Base-by-base conservation (phyloP, 2,797 vertebrate genomes). In the Danio albolineatus region DNA sequence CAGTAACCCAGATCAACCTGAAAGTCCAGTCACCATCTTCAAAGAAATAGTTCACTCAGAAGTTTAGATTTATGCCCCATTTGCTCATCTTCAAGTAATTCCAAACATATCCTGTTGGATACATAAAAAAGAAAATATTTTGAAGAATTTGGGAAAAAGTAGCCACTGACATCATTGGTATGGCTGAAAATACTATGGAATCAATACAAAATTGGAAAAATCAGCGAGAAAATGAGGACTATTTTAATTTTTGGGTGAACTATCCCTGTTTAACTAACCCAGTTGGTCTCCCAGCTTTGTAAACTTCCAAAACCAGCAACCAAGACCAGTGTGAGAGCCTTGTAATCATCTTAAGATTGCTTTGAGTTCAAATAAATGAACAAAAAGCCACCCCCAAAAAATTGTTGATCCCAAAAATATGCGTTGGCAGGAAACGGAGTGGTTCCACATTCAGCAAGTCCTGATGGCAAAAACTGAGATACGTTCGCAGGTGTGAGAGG, bases 401-500 rank as follows among this genome's bases (percentile, higher is more conserved):
- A 3, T 57, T 0, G 0, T 13, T 46, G 19, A 65, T 64, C 4
- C 53, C 13, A 73, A 46, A 60, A 51, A 38, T 36, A 9, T 10
- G 17, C 73, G 38, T 43, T 7, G 38, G 13, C n/a, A n/a, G 13
- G 48, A 67, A 64, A 14, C 17, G 38, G 6, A 44, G 53, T 59
- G 43, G 19, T 38, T 73, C 39, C 9, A 39, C 5, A 69, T 13
- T 62, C 7, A 16, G 16, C n/a, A 5, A 17, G 57, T 65, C n/a
- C 36, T 53, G 14, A 13, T 7, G 59, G 57, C 48, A 43, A 64
- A 28, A 51, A 36, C 65, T 36, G 14, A 38, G 67, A 66, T 75
- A 60, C 44, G 2, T 49, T 48, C 48, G 12, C 28, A 64, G 49
- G 17, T 62, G 49, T 61, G 77, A 53, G 39, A 46, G 51, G 43